Conservation (phyloP, 2,888 invertebrate species). For the Acholoe squamosa region DNA sequence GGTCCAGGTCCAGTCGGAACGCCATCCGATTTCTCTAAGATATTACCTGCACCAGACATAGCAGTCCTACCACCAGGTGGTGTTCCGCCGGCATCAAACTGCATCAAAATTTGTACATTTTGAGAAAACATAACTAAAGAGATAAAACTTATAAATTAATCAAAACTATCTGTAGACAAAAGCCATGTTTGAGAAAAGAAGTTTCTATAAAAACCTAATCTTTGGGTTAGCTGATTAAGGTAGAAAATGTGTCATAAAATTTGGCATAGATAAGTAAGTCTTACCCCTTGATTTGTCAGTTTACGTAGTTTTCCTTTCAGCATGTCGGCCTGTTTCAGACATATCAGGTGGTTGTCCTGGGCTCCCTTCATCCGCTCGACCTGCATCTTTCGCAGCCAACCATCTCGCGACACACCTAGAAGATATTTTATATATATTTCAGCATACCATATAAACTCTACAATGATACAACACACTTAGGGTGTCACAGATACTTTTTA, state of each 20-base stretch:
- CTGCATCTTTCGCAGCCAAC: conserved; percentile 63
- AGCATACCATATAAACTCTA: neutral
- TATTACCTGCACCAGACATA: neutral
- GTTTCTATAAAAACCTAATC: too few species aligned
- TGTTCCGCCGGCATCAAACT: neutral
- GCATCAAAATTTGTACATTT: too few species aligned
- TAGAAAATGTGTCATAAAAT: too few species aligned
- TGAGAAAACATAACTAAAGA: too few species aligned
- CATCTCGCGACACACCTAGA: conserved; percentile 64
- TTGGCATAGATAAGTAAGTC: too few species aligned
- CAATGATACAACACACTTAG: too few species aligned
- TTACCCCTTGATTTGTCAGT: conserved; percentile 19
- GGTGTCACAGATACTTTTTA: too few species aligned
- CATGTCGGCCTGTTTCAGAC: conserved; percentile 65
- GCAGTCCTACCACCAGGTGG: neutral
- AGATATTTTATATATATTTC: neutral
- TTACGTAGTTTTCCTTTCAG: neutral
- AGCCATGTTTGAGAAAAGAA: too few species aligned
- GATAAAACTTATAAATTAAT: too few species aligned
- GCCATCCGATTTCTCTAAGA: neutral
- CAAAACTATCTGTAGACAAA: too few species aligned
- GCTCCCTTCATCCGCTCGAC: conserved; percentile 63
- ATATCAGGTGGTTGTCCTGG: conserved; percentile 69
- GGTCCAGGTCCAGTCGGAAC: neutral
- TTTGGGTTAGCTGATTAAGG: too few species aligned